Conservation (phyloP, 2,888 invertebrate species). For the Eilema sororculum region DNA sequence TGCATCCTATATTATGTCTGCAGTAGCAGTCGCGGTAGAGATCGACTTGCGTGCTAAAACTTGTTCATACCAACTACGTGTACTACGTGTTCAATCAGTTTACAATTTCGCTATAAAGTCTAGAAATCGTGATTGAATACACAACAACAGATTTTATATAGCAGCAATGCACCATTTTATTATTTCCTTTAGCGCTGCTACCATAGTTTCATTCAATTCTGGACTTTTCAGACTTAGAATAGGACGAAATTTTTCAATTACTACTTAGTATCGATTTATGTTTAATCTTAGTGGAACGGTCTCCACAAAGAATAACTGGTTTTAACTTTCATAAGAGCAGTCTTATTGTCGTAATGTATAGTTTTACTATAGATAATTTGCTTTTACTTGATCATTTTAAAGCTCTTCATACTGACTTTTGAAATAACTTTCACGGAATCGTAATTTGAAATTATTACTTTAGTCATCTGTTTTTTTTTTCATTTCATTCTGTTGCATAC, state of each 20-base stretch:
- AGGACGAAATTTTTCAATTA: neutral
- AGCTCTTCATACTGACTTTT: neutral
- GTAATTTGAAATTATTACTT: too few species aligned
- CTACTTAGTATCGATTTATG: too few species aligned
- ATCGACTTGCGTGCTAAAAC: neutral
- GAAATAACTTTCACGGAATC: too few species aligned
- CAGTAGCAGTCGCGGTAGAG: neutral
- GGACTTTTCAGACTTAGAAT: neutral
- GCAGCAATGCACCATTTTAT: conserved; percentile 1
- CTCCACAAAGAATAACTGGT: too few species aligned
- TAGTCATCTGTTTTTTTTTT: too few species aligned
- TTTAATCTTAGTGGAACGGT: too few species aligned
- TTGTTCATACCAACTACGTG: neutral
- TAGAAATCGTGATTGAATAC: neutral
- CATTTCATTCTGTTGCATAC: neutral
- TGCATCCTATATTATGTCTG: neutral
- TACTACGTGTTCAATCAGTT: neutral
- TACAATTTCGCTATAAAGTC: neutral
- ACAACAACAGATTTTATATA: conserved; percentile 2
- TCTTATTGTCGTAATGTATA: too few species aligned
- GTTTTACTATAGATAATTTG: too few species aligned
- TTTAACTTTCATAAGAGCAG: too few species aligned
- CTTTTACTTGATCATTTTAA: too few species aligned
- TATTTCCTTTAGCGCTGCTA: neutral
- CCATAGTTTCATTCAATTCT: neutral